Conservation (phyloP, 2,797 vertebrate species). For the Pseudochirops corinnae region DNA sequence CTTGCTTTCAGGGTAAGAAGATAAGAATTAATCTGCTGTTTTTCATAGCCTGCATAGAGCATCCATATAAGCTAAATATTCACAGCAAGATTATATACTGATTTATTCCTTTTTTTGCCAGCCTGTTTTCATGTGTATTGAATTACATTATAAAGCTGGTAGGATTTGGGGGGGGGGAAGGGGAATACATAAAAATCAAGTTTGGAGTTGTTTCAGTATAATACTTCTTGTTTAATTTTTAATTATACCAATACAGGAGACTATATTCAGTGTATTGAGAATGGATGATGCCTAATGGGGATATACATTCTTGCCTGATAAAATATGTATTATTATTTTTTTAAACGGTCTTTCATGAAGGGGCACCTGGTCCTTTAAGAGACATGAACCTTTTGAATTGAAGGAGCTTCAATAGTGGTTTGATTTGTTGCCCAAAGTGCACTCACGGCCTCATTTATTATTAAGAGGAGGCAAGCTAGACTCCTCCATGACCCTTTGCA, state of each 20-base stretch:
- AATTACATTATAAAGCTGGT: conserved; percentile 48
- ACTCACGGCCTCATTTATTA: conserved; percentile 68
- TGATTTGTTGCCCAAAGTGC: conserved; percentile 71
- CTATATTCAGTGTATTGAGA: conserved; percentile 42
- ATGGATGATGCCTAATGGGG: background rate
- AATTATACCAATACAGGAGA: conserved; percentile 74
- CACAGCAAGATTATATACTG: conserved; percentile 64
- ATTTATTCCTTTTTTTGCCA: conserved; percentile 65
- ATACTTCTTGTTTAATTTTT: conserved; percentile 83
- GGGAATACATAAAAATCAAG: conserved; percentile 77
- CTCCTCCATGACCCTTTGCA: conserved; percentile 58
- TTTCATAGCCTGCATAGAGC: conserved; percentile 33
- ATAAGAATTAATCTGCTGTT: conserved; percentile 27
- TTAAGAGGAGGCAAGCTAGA: conserved; percentile 52
- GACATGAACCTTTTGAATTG: conserved; percentile 19
- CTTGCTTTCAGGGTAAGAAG: conserved; percentile 34
- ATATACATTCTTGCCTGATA: conserved; percentile 5
- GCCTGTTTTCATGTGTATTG: conserved; percentile 21
- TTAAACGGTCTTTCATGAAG: conserved; percentile 57
- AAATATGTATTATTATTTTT: conserved; percentile 51
- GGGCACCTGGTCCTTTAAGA: conserved; percentile 71
- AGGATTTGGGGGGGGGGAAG: conserved; percentile 66
- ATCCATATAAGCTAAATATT: conserved; percentile 60
- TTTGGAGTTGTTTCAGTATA: conserved; percentile 80
- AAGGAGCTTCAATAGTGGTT: conserved; percentile 52